Conservation (phyloP, 2,888 invertebrate species). For the Xestoiulus laeticollis region DNA sequence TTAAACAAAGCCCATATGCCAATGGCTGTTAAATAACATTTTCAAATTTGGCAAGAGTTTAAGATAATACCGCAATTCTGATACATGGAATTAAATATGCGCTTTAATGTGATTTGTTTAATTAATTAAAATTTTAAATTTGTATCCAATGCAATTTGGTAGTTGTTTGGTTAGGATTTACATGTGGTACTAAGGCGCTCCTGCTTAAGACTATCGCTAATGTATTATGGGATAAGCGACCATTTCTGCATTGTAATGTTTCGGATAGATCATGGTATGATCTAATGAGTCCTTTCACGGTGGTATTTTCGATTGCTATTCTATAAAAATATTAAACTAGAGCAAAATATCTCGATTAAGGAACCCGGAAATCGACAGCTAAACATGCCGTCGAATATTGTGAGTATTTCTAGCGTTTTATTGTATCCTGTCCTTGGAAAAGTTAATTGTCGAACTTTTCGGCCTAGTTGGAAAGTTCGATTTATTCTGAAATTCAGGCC, state of each 20-base stretch:
- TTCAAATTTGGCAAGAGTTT: too few relatives aligned
- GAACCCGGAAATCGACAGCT: neutral
- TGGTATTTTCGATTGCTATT: neutral
- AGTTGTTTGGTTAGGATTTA: neutral
- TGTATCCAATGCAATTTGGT: neutral
- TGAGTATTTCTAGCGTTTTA: neutral
- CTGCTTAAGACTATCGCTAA: neutral
- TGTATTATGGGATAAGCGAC: neutral
- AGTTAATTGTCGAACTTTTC: neutral
- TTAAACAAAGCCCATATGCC: too few relatives aligned
- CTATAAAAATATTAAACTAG: neutral
- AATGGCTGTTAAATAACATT: too few relatives aligned
- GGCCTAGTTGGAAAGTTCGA: neutral
- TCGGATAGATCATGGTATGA: too few relatives aligned
- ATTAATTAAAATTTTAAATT: neutral
- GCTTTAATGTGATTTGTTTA: too few relatives aligned
- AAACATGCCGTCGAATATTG: conserved; percentile 38
- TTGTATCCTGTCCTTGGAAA: neutral
- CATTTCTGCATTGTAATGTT: conserved; percentile 33
- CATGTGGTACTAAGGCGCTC: neutral
- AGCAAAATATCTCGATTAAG: neutral
- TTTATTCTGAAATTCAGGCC: neutral
- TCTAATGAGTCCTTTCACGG: neutral
- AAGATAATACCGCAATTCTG: too few relatives aligned
- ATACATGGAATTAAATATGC: too few relatives aligned